Evolutionary conservation across 2,113 vertebrate genomes (phyloP).

Genomic region (Myrmecobius fasciatus): DNA sequence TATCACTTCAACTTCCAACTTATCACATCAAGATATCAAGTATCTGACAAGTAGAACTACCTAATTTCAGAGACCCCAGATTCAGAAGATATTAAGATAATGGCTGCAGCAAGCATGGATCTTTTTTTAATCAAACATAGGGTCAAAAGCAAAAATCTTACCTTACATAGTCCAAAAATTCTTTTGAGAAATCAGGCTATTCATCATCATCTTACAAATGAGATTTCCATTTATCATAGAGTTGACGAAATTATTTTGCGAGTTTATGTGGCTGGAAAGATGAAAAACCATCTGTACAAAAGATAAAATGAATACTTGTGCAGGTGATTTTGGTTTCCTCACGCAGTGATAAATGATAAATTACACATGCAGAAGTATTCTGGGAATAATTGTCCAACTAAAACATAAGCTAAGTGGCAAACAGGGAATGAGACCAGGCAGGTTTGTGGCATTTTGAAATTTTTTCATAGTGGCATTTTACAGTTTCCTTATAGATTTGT

Average conservation of each 20-base stretch:
- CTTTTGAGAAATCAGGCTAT: constrained; percentile 42
- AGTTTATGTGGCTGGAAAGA: constrained; percentile 51
- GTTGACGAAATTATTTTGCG: neutral
- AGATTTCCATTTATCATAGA: neutral
- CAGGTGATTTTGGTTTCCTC: neutral
- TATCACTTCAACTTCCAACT: constrained; percentile 46
- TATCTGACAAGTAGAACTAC: constrained; percentile 63
- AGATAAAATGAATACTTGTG: neutral
- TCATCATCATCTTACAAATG: constrained; percentile 26
- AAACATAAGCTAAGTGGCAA: constrained; percentile 38
- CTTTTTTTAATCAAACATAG: constrained; percentile 35
- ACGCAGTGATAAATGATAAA: constrained; percentile 38
- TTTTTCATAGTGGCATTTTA: constrained; percentile 60
- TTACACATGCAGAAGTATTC: constrained; percentile 50
- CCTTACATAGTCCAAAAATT: constrained; percentile 6
- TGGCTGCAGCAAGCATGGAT: neutral
- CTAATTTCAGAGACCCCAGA: constrained; percentile 58
- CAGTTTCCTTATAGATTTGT: constrained; percentile 43
- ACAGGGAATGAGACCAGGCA: neutral
- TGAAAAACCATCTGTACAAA: constrained; percentile 9
- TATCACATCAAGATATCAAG: constrained; percentile 33
- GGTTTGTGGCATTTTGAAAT: neutral
- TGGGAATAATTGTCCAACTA: constrained; percentile 53
- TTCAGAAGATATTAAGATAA: constrained; percentile 52
- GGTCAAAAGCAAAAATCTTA: neutral